phyloP scores from a whole-genome alignment of 2,888 invertebrate species.

The Drosophila testacea region DNA sequence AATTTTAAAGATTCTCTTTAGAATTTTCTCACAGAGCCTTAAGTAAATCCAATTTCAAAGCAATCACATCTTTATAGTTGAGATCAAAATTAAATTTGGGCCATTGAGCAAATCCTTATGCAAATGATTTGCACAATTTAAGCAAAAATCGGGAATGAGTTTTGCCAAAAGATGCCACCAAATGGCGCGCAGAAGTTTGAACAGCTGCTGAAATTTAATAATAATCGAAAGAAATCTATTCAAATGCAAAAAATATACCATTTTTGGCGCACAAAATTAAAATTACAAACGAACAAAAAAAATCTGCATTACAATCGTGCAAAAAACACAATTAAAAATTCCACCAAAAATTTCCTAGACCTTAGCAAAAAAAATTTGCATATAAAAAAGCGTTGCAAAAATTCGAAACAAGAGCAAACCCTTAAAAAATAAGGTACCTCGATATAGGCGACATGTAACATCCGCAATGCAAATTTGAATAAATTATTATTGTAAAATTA shows the following conservation, averaged over 20 bases:
- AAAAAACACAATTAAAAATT: conserved; percentile 74
- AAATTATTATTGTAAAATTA: conserved; percentile 78
- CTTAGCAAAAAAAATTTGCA: conserved; percentile 64
- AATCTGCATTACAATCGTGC: conserved; percentile 82
- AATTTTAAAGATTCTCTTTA: not conserved
- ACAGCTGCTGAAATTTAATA: conserved; percentile 63
- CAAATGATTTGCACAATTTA: conserved; percentile 40
- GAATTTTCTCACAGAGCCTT: conserved; percentile 31
- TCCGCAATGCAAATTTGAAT: conserved; percentile 76
- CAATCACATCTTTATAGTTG: not conserved
- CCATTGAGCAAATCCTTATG: conserved; percentile 34
- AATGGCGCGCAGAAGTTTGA: conserved; percentile 50
- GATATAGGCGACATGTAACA: conserved; percentile 63
- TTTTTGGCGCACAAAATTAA: conserved; percentile 66
- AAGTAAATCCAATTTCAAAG: not conserved
- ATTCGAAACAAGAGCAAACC: conserved; percentile 60
- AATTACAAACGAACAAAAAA: conserved; percentile 70
- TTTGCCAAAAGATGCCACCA: conserved; percentile 23
- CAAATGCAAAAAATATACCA: conserved; percentile 74
- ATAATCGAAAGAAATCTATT: conserved; percentile 59
- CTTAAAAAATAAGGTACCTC: conserved; percentile 42
- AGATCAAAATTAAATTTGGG: not conserved
- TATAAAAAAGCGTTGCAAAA: conserved; percentile 69
- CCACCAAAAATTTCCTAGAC: conserved; percentile 52
- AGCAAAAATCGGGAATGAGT: conserved; percentile 18